Evolutionary conservation across 2,888 invertebrate species (phyloP), one percentile per base, ranked within the genome.

Genomic region (Clivina fossor): DNA sequence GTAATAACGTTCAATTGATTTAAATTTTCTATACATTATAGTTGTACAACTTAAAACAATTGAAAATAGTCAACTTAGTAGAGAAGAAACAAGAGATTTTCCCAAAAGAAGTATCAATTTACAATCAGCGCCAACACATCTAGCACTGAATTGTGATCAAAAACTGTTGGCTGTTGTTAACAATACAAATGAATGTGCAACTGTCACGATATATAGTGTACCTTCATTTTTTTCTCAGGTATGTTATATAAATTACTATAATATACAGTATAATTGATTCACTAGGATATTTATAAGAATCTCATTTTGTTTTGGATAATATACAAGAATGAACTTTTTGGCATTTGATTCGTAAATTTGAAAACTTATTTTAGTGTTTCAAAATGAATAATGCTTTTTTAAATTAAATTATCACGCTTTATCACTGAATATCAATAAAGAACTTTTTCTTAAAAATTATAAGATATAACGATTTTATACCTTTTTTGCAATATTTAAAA

Each of bases 71-170:
- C 61, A 60, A 33, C 61, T 64, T 7, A 68, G 68, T 58, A 69
- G 79, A 62, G 78, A 74, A 49, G 78, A 80, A 33, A 69, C 72
- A 62, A n/a, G n/a, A n/a, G 67, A 72, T 60, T 79, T 82, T 1
- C 73, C 74, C 28, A 76, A 80, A 40, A 68, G 84, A 26, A 71
- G 72, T 9, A 65, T 86, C 0, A 67, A 74, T 11, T 73, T 88
- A 20, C 78, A 79, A n/a, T 78, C 79, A 50, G 70, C 72, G 16
- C 81, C 86, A 2, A 78, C 82, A 16, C 82, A 85, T 62, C 71
- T 93, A 22, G 80, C 83, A n/a, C 78, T 90, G 15, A 93, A 85
- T 73, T 85, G 88, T 69, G 90, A 92, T 70, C 83, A 83, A 62
- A 83, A 86, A 38, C 80, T 85, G 59, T 69, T 94, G 54, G 86